A percentile compares a stretch with the other conserved stretches of the same genome.
Conservation (phyloP, 2,113 vertebrate species). For the Centrocercus urophasianus region DNA sequence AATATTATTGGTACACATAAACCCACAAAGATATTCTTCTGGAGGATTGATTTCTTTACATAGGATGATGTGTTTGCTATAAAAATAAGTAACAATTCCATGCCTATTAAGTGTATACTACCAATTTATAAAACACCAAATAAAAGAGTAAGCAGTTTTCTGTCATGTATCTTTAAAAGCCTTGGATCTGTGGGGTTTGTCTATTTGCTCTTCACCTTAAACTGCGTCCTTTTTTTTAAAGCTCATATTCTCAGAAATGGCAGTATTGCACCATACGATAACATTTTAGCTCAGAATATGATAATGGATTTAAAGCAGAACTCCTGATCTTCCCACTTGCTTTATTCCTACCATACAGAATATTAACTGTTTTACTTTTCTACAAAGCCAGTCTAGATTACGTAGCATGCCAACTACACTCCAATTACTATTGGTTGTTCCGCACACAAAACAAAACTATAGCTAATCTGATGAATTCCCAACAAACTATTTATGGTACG, state of each 20-base stretch:
- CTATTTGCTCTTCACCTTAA: background rate
- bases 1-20: background rate
- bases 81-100: background rate
- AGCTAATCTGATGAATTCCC: background rate
- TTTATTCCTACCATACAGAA: background rate
- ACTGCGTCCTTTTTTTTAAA: background rate
- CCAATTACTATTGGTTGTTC: background rate
- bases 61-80: background rate
- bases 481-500: background rate
- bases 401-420: background rate
- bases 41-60: background rate
- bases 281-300: background rate
- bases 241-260: background rate
- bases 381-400: background rate
- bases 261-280: background rate
- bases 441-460: background rate
- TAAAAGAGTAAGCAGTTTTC: background rate
- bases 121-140: background rate
- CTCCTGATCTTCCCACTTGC: background rate
- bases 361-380: background rate
- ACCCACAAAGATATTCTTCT: background rate
- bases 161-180: background rate
- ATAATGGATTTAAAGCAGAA: background rate
- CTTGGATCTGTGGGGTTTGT: background rate
- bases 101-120: background rate